These are phyloP conservation scores for Oncopodura yosiiana DNA, from an alignment of 1,140 invertebrate genomes.

Conservation along the genomic window DNA sequence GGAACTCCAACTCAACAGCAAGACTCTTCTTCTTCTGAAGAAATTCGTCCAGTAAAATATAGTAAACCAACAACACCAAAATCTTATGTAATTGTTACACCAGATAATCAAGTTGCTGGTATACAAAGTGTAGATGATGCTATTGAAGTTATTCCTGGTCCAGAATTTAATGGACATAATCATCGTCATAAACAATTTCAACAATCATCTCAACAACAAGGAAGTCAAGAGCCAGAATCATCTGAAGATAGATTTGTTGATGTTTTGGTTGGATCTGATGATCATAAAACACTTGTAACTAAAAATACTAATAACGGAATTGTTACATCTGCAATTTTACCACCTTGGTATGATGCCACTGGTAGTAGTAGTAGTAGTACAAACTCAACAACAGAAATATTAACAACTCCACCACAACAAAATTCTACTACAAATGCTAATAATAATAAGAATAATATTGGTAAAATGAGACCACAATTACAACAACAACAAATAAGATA, in stretches of 20 bases:
- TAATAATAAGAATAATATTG: slow-evolving; percentile 9
- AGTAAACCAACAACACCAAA: background rate
- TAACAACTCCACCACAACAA: too few species aligned
- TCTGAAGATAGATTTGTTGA: slow-evolving; percentile 24
- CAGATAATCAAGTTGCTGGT: background rate
- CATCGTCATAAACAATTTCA: background rate
- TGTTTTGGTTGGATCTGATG: slow-evolving; percentile 27
- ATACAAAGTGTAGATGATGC: background rate
- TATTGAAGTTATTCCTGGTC: slow-evolving; percentile 22
- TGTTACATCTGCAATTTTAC: slow-evolving; percentile 32
- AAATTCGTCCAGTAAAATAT: too few species aligned
- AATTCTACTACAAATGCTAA: too few species aligned
- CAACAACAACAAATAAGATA: background rate
- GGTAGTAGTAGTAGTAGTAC: background rate
- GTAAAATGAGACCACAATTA: background rate
- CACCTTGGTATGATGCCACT: slow-evolving; percentile 31
- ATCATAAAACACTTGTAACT: slow-evolving; percentile 29
- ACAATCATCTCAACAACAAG: background rate
- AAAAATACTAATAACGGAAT: slow-evolving; percentile 30
- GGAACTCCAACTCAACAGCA: too few species aligned
- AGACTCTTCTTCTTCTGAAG: too few species aligned
- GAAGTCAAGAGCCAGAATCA: background rate
- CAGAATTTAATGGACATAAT: slow-evolving; percentile 16
- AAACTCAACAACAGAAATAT: background rate
- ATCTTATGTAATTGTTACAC: background rate